These are phyloP conservation scores for Bergia sp. DNA, from an alignment of 92 coral and sea anemone genomes.

Conservation along the genomic window DNA sequence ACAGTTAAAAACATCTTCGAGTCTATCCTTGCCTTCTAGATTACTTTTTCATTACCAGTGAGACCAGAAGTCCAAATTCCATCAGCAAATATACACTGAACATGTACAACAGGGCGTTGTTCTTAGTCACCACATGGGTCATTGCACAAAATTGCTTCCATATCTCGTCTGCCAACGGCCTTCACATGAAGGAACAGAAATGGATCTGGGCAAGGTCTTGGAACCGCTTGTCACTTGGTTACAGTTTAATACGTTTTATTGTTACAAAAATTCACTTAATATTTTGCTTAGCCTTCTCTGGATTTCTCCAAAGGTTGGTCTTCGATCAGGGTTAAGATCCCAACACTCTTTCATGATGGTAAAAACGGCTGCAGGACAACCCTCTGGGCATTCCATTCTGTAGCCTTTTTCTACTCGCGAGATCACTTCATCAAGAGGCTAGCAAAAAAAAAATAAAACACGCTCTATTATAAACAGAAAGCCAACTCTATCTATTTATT, in stretches of 20 bases:
- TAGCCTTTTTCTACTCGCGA: slow-evolving; percentile 80
- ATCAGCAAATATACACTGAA: neutral
- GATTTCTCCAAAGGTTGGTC: slow-evolving; percentile 87
- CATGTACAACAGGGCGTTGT: neutral
- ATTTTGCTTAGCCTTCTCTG: slow-evolving; percentile 54
- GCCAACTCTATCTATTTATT: no score
- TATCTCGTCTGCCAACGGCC: neutral
- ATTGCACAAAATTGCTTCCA: neutral
- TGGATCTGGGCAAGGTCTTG: neutral
- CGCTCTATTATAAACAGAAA: no score
- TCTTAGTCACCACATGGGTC: neutral
- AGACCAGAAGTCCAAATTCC: neutral
- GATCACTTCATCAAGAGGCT: slow-evolving; percentile 87
- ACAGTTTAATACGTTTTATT: neutral
- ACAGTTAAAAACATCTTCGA: neutral
- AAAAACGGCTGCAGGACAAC: slow-evolving; percentile 77
- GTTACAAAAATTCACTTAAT: slow-evolving; percentile 54
- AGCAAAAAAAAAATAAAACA: slow-evolving; percentile 25
- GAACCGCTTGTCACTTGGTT: neutral
- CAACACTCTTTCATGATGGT: slow-evolving; percentile 84
- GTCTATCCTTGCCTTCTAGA: neutral
- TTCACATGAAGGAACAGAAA: neutral
- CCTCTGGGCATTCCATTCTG: slow-evolving; percentile 96
- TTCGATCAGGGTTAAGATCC: slow-evolving; percentile 63
- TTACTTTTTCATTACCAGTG: no score